phyloP scores from a whole-genome alignment of 2,888 invertebrate species.

The Amphipoea lucens region DNA sequence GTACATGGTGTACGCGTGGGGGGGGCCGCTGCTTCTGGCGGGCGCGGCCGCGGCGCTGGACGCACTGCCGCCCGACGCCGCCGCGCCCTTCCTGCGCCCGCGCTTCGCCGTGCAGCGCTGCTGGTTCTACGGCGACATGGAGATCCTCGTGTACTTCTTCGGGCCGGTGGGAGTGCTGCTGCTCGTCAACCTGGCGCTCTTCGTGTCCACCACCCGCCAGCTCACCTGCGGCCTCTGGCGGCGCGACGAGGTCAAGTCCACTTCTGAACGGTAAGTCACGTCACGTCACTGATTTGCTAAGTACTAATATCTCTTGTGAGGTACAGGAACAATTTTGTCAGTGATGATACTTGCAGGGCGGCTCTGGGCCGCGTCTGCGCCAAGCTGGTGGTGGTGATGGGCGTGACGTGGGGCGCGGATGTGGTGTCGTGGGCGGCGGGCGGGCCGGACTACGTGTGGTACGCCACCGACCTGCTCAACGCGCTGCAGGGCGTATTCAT shows the following conservation, averaged over 20 bases:
- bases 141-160: conserved; percentile 95
- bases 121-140: conserved; percentile 96
- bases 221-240: conserved; percentile 97
- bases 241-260: conserved; percentile 96
- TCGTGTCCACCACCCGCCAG: conserved; percentile 95
- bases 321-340: background rate
- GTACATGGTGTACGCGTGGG: conserved; percentile 96
- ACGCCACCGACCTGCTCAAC: conserved; percentile 95
- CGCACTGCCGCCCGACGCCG: conserved; percentile 90
- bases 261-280: conserved; percentile 86
- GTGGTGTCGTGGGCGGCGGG: conserved; percentile 95
- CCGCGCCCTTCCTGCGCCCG: conserved; percentile 92
- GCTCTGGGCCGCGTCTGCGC: conserved; percentile 95
- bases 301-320: background rate
- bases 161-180: conserved; percentile 95
- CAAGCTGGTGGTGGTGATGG: conserved; percentile 93
- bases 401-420: conserved; percentile 92
- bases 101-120: conserved; percentile 94
- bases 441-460: conserved; percentile 95
- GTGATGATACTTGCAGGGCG: conserved; percentile 87
- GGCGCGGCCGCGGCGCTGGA: conserved; percentile 94
- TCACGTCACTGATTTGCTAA: background rate
- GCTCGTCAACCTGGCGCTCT: conserved; percentile 94
- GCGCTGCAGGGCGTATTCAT: conserved; percentile 96
- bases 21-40: conserved; percentile 94